A percentile compares a stretch with the other conserved stretches of the same genome.
Conservation (phyloP, 2,888 invertebrate genomes). For the Nematopogon swammerdamellus region DNA sequence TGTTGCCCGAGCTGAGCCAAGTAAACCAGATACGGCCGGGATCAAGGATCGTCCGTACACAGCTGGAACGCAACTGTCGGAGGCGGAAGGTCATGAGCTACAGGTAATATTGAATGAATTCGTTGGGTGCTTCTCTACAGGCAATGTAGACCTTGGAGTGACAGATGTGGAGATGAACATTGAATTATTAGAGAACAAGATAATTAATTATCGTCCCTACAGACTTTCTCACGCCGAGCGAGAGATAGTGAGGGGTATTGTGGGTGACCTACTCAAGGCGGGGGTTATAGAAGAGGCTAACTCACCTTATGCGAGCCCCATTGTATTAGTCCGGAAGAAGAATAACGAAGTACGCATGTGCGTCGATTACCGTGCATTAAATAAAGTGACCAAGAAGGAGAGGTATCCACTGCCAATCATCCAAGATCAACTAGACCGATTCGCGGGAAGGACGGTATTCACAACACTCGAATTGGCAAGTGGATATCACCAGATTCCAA, state of each 20-base stretch:
- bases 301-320: conserved; percentile 5
- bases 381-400: conserved; percentile 9
- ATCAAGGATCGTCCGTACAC: no score
- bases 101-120: conserved; percentile 4
- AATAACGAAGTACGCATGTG: conserved; percentile 10
- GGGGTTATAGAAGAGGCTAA: conserved; percentile 6
- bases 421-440: conserved; percentile 7
- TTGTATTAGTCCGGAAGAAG: conserved; percentile 8
- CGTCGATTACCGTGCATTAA: conserved; percentile 10
- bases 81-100: neutral
- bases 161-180: conserved; percentile 9
- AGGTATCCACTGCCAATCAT: conserved; percentile 9
- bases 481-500: conserved; percentile 11
- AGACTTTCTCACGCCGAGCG: conserved; percentile 7
- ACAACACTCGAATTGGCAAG: conserved; percentile 8
- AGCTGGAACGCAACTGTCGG: neutral
- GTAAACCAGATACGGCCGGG: neutral
- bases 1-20: conserved; percentile 6
- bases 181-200: conserved; percentile 6
- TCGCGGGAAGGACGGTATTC: conserved; percentile 5
- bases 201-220: conserved; percentile 8
- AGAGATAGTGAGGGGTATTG: conserved; percentile 5
- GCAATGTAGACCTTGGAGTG: conserved; percentile 7
- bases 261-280: conserved; percentile 4
- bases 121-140: conserved; percentile 8